A percentile compares a stretch with the other conserved stretches of the same genome.
phyloP scores from a whole-genome alignment of 37 sponge, comb jelly and placozoan species.

The Diacarnus erythraeanus region DNA sequence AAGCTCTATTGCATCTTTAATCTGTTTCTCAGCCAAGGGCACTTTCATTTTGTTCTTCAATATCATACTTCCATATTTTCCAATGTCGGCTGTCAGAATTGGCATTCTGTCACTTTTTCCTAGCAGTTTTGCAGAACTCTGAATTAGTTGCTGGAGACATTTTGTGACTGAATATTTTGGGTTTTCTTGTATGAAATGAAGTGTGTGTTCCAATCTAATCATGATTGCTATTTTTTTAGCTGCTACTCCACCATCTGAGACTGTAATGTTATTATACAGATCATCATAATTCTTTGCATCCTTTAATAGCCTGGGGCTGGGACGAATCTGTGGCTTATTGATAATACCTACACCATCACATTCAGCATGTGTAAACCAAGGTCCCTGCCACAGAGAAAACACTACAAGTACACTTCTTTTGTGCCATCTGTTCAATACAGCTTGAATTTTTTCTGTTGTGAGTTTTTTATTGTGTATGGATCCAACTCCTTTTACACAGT shows the following conservation, averaged over 20 bases:
- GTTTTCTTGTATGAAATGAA: not conserved
- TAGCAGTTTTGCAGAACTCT: not conserved
- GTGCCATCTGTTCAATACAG: not conserved
- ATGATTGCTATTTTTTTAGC: constrained; percentile 1
- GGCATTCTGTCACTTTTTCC: not conserved
- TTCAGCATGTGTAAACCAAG: not conserved
- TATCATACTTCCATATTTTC: constrained; percentile 4
- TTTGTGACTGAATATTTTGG: not conserved
- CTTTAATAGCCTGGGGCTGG: not conserved
- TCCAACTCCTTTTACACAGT: not conserved
- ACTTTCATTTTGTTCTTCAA: too few relatives aligned
- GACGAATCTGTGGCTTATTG: not conserved
- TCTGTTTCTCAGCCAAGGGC: not conserved
- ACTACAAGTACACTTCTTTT: not conserved
- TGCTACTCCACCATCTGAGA: too few relatives aligned
- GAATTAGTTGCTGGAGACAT: not conserved
- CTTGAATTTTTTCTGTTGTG: not conserved
- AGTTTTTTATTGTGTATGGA: not conserved
- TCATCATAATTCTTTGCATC: constrained; percentile 6
- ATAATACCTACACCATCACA: not conserved
- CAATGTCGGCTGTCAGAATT: constrained; percentile 11
- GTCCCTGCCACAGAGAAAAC: not conserved
- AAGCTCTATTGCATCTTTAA: not conserved
- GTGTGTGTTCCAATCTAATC: constrained; percentile 11
- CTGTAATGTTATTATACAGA: not conserved